Base-by-base conservation (phyloP, 2,888 invertebrate species). In the Phytoseiulus persimilis region DNA sequence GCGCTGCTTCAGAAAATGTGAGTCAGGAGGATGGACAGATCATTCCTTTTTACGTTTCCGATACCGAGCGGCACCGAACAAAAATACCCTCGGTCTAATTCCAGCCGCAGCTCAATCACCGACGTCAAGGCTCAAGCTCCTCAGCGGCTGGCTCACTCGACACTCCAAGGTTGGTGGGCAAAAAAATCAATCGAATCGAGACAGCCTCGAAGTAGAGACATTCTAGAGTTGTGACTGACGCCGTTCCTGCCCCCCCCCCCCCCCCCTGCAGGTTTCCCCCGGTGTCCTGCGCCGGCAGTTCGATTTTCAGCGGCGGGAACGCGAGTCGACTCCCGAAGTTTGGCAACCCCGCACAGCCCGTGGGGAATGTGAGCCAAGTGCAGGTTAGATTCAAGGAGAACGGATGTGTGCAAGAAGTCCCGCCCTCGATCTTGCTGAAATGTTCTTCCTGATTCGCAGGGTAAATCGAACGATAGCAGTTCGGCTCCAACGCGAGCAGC, bases 1-100 rank as follows among this genome's bases (percentile, higher is more conserved):
- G n/a, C 83, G 31, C n/a, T 94, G 90, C 94, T 96, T 33, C 9
- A n/a, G 87, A 87, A 3, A 32, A 87, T 14, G 87, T 87, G 11
- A 23, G 87, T 14, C 6, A n/a, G n/a, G n/a, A n/a, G n/a, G n/a
- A n/a, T n/a, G n/a, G n/a, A n/a, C n/a, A n/a, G n/a, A n/a, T n/a
- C n/a, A n/a, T n/a, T n/a, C n/a, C n/a, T n/a, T n/a, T n/a, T n/a
- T n/a, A n/a, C n/a, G n/a, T 84, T 31, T 5, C 84, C 31, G 84
- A 32, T 87, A 9, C 9, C 9, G 32, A 11, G 23, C 31, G 1
- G 33, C 11, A 39, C 9, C 9, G 39, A 39, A 39, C n/a, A n/a
- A 32, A 32, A 5, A 32, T 31, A 5, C 6, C 1, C 32, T 31
- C 32, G 65, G 14, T 11, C 5, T 28, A 6, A 14, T 65, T 65